phyloP scores from a whole-genome alignment of 2,797 vertebrate species.

The Falco peregrinus region DNA sequence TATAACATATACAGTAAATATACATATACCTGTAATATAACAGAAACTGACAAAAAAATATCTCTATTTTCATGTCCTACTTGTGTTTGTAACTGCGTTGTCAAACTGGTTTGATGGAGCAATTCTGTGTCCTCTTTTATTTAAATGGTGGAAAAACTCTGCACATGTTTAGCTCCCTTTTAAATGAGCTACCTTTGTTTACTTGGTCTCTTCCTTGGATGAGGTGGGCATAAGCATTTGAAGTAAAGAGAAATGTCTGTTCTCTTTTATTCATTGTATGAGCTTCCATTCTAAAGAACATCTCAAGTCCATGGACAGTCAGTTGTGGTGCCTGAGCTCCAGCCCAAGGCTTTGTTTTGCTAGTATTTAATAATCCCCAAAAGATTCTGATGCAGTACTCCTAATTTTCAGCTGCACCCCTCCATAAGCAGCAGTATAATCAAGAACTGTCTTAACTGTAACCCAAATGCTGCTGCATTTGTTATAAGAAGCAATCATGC shows the following conservation, averaged over 20 bases:
- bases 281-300: neutral
- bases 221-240: neutral
- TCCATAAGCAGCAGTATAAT: neutral
- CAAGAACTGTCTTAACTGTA: neutral
- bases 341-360: neutral
- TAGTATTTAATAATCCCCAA: neutral
- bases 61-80: neutral
- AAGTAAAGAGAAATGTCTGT: neutral
- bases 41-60: neutral
- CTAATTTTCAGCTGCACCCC: neutral
- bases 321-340: neutral
- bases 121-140: neutral
- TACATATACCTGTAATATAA: rapidly evolving
- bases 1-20: neutral
- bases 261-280: neutral
- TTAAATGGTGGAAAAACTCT: neutral
- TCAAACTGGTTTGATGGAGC: neutral
- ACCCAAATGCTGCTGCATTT: neutral
- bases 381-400: neutral
- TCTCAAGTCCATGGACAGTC: rapidly evolving
- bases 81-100: neutral
- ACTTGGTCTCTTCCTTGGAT: neutral
- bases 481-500: neutral
- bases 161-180: neutral
- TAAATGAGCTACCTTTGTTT: neutral